A percentile compares a stretch with the other conserved stretches of the same genome.
phyloP scores from a whole-genome alignment of 2,113 vertebrate genomes.

The Megalops atlanticus region DNA sequence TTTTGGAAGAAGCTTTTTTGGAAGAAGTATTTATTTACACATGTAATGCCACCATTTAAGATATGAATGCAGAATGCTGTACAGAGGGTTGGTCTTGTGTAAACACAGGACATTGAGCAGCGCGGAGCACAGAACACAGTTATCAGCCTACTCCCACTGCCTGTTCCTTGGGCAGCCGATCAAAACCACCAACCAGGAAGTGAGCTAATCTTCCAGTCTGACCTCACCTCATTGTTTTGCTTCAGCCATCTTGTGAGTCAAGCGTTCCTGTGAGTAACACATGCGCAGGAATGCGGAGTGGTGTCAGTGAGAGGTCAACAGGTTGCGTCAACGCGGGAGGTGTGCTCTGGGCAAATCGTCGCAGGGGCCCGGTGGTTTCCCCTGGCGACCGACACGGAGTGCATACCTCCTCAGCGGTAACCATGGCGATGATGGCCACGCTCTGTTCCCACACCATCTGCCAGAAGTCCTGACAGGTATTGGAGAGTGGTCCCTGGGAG shows the following conservation, averaged over 20 bases:
- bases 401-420: constrained; percentile 90
- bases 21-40: no score
- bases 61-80: no score
- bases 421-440: constrained; percentile 94
- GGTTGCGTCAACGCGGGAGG: neutral
- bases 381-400: neutral
- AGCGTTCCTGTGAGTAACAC: no score
- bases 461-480: constrained; percentile 97
- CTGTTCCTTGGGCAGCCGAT: no score
- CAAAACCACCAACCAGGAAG: no score
- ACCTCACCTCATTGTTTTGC: neutral
- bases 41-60: no score
- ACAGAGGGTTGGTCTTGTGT: no score
- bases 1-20: no score
- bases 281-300: neutral
- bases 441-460: constrained; percentile 99
- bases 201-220: no score
- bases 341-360: neutral
- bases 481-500: constrained; percentile 87
- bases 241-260: neutral
- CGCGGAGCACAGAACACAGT: no score
- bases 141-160: no score
- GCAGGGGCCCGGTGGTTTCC: neutral
- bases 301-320: neutral
- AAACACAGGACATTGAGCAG: no score